Conservation (phyloP, 2,888 invertebrate genomes). For the Drosophila borborema region DNA sequence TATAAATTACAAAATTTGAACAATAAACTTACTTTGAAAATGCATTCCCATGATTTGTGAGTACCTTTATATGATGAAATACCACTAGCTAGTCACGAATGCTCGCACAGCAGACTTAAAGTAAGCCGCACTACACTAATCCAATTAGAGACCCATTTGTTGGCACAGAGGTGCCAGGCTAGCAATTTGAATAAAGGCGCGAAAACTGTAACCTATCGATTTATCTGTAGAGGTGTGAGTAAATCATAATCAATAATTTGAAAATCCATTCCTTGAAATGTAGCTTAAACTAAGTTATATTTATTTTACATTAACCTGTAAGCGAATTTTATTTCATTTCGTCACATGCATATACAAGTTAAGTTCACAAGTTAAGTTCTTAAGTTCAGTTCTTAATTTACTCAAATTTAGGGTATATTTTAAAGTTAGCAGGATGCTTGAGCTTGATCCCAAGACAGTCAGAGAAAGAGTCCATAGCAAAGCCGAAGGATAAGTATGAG, state of each 20-base stretch:
- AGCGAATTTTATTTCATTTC: too few relatives aligned
- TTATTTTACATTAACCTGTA: background rate
- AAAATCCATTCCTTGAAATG: too few relatives aligned
- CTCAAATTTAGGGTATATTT: too few relatives aligned
- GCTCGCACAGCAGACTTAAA: constrained; percentile 13
- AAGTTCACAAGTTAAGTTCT: too few relatives aligned
- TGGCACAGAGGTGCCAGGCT: background rate
- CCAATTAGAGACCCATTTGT: constrained; percentile 47
- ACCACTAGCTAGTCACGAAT: constrained; percentile 30
- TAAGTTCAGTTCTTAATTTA: too few relatives aligned
- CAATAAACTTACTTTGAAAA: constrained; percentile 67
- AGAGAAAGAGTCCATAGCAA: too few relatives aligned
- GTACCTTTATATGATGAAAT: constrained; percentile 61
- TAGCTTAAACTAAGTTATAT: background rate
- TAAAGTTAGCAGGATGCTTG: too few relatives aligned
- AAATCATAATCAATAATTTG: too few relatives aligned
- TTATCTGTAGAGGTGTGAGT: background rate
- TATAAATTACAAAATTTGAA: background rate
- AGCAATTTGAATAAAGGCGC: constrained; percentile 35
- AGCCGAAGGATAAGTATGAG: too few relatives aligned
- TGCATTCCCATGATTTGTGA: constrained; percentile 40
- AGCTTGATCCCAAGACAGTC: too few relatives aligned
- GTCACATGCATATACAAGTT: too few relatives aligned
- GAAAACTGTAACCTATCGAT: constrained; percentile 7
- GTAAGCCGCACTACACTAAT: constrained; percentile 38